These are phyloP conservation scores for human (Homo sapiens) DNA, from an alignment of 2,113 vertebrate genomes.

Conservation along the genomic window DNA sequence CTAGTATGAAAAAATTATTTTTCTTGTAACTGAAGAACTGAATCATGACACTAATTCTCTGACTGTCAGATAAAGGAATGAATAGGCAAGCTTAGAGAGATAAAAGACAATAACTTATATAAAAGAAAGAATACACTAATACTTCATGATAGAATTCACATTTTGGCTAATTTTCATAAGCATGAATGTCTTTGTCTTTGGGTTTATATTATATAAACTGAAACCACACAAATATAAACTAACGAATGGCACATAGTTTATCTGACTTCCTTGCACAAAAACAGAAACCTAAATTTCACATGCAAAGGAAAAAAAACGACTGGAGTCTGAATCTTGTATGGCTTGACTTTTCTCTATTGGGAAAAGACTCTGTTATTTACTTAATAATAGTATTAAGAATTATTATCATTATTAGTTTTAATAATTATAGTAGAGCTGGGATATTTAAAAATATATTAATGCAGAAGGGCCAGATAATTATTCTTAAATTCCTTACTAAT, in stretches of 20 bases:
- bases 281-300: background rate
- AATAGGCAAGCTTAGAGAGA: background rate
- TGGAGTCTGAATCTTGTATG: background rate
- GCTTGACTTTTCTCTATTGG: background rate
- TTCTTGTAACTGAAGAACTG: conserved; percentile 7
- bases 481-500: background rate
- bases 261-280: background rate
- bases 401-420: background rate
- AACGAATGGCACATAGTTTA: background rate
- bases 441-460: background rate
- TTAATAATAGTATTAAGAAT: background rate
- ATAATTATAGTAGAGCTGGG: fast-evolving
- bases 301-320: background rate
- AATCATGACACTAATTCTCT: background rate
- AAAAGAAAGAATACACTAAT: background rate
- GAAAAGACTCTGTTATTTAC: background rate
- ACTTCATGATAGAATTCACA: background rate
- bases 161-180: background rate
- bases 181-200: background rate
- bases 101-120: background rate
- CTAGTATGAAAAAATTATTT: background rate
- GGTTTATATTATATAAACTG: background rate
- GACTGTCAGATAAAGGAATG: background rate
- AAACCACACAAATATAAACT: background rate
- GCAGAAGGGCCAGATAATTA: background rate